These are phyloP conservation scores for Pampus argenteus DNA, from an alignment of 2,797 vertebrate genomes.

Conservation along the genomic window DNA sequence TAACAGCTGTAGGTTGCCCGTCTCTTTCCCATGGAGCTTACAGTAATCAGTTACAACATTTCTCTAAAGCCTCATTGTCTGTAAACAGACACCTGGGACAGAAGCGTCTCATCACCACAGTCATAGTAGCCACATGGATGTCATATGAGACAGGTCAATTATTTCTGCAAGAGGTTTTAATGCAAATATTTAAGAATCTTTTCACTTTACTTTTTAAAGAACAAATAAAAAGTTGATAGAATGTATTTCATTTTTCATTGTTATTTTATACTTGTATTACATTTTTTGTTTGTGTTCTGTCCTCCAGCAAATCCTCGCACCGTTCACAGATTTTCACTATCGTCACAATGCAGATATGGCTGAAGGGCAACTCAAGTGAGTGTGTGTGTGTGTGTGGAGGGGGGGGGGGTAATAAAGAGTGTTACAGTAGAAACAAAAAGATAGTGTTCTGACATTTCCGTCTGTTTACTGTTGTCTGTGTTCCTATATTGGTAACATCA, in stretches of 20 bases:
- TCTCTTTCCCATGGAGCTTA: slow-evolving; percentile 71
- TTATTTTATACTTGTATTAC: slow-evolving; percentile 16
- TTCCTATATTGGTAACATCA: slow-evolving; percentile 51
- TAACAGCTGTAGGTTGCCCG: slow-evolving; percentile 27
- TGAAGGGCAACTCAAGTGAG: slow-evolving; percentile 97
- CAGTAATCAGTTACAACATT: slow-evolving; percentile 59
- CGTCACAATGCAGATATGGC: slow-evolving; percentile 97
- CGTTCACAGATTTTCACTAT: slow-evolving; percentile 99
- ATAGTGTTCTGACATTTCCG: slow-evolving; percentile 58
- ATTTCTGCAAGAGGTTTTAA: slow-evolving; percentile 5
- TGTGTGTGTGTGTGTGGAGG: slow-evolving; percentile 80
- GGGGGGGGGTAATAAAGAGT: slow-evolving; percentile 9
- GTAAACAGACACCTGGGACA: slow-evolving; percentile 57
- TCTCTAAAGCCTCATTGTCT: slow-evolving; percentile 59
- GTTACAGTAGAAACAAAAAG: slow-evolving; percentile 44
- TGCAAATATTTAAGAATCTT: slow-evolving; percentile 1
- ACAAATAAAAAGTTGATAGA: background rate
- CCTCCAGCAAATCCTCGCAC: slow-evolving; percentile 96
- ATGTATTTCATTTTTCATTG: background rate
- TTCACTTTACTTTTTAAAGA: slow-evolving; percentile 13
- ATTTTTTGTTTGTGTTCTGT: slow-evolving; percentile 51
- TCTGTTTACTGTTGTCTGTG: slow-evolving; percentile 54
- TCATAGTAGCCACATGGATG: slow-evolving; percentile 37
- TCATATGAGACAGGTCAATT: slow-evolving; percentile 47
- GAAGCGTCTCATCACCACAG: slow-evolving; percentile 23